Conservation (phyloP, 1,140 invertebrate species). For the Tetranychus cinnabarinus region DNA sequence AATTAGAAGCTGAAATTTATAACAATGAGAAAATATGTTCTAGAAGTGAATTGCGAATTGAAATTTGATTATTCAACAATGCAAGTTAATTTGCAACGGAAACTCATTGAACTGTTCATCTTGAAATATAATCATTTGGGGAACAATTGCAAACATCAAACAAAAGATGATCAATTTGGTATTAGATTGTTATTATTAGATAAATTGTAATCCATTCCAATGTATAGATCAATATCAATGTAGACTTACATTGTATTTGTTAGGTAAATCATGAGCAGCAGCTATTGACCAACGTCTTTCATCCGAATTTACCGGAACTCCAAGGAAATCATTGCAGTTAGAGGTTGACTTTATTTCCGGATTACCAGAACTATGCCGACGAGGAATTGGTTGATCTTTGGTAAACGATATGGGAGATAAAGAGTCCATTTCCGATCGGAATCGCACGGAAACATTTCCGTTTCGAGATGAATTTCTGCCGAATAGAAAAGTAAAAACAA, state of each 20-base stretch:
- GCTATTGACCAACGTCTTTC: slow-evolving; percentile 8
- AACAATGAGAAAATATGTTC: too few species aligned
- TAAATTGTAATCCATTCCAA: too few species aligned
- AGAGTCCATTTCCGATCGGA: background rate
- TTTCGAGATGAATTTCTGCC: background rate
- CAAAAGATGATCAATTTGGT: too few species aligned
- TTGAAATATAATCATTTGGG: too few species aligned
- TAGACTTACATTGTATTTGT: background rate
- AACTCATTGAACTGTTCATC: too few species aligned
- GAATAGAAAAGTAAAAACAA: background rate
- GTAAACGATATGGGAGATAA: background rate
- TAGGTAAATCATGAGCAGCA: background rate
- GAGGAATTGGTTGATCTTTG: background rate
- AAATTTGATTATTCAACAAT: too few species aligned
- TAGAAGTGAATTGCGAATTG: too few species aligned
- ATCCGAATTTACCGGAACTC: slow-evolving; percentile 1
- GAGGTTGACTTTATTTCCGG: background rate
- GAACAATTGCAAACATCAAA: too few species aligned
- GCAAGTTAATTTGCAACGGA: too few species aligned
- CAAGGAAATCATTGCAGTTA: background rate
- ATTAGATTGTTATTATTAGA: too few species aligned
- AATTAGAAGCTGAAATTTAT: too few species aligned
- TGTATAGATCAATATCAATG: too few species aligned
- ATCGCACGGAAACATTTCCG: background rate
- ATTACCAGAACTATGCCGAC: slow-evolving; percentile 4